Base-by-base conservation (phyloP, 2,113 vertebrate genomes). In the Procavia capensis region DNA sequence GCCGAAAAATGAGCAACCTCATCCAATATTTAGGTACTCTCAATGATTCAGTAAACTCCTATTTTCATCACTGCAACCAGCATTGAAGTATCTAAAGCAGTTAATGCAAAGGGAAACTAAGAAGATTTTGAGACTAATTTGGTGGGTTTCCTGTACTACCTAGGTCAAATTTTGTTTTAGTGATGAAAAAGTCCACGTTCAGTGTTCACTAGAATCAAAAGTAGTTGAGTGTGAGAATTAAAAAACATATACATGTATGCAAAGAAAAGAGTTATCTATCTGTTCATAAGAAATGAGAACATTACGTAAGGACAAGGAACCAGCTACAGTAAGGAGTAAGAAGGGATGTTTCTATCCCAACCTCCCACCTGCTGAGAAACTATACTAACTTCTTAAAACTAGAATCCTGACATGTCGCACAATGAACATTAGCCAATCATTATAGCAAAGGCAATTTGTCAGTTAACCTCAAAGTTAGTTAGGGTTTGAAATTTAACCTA, bases 401-500 rank as follows among this genome's bases (percentile, higher is more conserved):
- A 22, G 64, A 85, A 64, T 78, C 36, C 31, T 27, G 43, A 79
- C 1, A 1, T 80, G 64, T 59, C n/a, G 89, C 34, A 50, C n/a
- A 9, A 43, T 90, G 50, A 75, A 76, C 9, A 74, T 24, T 57
- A 92, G 79, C 31, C 75, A 89, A 68, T 20, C 74, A 34, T n/a
- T 85, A 66, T 54, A 43, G 34, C 61, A 95, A 75, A 80, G 39
- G 39, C 86, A n/a, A 83, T 45, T 3, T 82, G 9, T 72, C 29
- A 50, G 36, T 82, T 93, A 81, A 85, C 66, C 76, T 95, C 63
- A 85, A 88, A 80, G 16, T 80, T 63, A 85, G 54, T 34, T 50
- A 75, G n/a, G 43, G 24, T 85, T 95, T 95, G 39, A 93, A 90
- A 70, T 85, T 66, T 85, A 70, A 85, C 20, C n/a, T 70, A 45